These are phyloP conservation scores for Parazoanthus swiftii DNA, from an alignment of 92 coral and sea anemone genomes.

Conservation along the genomic window DNA sequence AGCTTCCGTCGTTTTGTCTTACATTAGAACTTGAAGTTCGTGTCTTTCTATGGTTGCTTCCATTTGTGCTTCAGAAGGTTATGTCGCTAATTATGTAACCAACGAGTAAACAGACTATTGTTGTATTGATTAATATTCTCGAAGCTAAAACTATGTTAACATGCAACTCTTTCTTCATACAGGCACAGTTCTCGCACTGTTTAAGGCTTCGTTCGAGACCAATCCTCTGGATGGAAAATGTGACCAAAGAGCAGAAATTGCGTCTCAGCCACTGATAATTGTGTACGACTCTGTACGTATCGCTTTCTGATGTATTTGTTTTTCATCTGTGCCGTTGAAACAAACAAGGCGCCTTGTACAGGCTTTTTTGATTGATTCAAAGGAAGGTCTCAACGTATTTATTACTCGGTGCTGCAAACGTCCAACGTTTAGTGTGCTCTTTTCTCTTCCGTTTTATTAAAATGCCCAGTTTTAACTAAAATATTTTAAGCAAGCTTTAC, in stretches of 20 bases:
- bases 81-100: too few species aligned
- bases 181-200: conserved; percentile 63
- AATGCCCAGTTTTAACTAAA: not conserved
- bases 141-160: not conserved
- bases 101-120: too few species aligned
- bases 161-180: not conserved
- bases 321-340: not conserved
- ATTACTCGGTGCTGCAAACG: not conserved
- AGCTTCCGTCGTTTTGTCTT: too few species aligned
- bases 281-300: conserved; percentile 86
- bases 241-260: conserved; percentile 85
- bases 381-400: not conserved
- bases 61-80: too few species aligned
- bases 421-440: too few species aligned
- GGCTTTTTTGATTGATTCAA: not conserved
- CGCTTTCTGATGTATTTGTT: too few species aligned
- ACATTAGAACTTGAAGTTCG: too few species aligned
- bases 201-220: conserved; percentile 91
- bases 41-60: too few species aligned
- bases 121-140: not conserved
- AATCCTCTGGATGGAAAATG: conserved; percentile 97
- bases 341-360: not conserved
- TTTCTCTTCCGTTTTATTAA: too few species aligned
- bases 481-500: not conserved
- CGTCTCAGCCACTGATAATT: conserved; percentile 81